Evolutionary conservation across 2,888 invertebrate species (phyloP).

Genomic region (Sinhomidia bicolor): DNA sequence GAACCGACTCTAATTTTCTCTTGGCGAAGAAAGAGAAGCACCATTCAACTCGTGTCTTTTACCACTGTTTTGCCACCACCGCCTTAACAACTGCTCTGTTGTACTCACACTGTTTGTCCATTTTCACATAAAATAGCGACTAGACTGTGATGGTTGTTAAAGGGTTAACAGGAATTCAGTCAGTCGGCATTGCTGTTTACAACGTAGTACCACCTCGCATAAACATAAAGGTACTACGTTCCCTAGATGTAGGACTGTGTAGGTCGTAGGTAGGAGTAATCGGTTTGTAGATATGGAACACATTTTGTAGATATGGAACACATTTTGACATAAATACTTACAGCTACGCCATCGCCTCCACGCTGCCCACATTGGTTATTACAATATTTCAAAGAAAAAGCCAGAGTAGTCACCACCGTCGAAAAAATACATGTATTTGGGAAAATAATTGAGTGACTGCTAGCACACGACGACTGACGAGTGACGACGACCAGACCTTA

Average conservation of each 20-base stretch:
- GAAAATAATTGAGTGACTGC: conserved; percentile 35
- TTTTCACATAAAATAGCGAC: not conserved
- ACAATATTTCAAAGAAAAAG: conserved; percentile 15
- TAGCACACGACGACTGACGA: conserved; percentile 52
- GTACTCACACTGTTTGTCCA: not conserved
- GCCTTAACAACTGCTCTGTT: not conserved
- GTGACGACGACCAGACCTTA: not conserved
- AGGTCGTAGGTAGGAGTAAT: too few species aligned
- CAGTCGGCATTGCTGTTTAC: not conserved
- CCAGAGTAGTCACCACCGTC: not conserved
- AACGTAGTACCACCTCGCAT: not conserved
- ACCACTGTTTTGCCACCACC: conserved; percentile 5
- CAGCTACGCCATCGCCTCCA: too few species aligned
- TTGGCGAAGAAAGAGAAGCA: not conserved
- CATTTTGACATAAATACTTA: too few species aligned
- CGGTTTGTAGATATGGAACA: too few species aligned
- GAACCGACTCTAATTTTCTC: not conserved
- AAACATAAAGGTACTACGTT: not conserved
- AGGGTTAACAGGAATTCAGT: conserved; percentile 38
- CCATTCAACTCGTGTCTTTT: conserved; percentile 17
- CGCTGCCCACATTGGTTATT: too few species aligned
- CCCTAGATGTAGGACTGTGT: too few species aligned
- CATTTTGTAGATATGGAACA: not conserved
- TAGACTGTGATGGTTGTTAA: conserved; percentile 20
- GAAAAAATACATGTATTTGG: conserved; percentile 10